Evolutionary conservation across 1,140 invertebrate genomes (phyloP).

Genomic region (Orchesella cincta): DNA sequence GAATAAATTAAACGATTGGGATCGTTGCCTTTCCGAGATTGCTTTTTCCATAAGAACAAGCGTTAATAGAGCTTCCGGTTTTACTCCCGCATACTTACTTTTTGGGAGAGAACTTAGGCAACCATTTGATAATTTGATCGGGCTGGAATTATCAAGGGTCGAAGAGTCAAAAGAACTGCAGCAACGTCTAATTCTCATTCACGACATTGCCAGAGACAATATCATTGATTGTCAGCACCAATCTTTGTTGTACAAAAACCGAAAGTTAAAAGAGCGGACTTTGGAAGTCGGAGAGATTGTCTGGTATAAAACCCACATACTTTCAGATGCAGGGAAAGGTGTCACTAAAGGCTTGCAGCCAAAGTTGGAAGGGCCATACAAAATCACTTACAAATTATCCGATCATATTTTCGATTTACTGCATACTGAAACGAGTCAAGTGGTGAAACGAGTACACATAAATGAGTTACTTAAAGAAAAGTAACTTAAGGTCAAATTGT

Average conservation of each 20-base stretch:
- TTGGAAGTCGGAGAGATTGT: conserved; percentile 9
- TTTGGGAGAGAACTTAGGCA: conserved; percentile 53
- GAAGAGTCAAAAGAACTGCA: conserved; percentile 8
- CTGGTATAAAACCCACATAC: not conserved
- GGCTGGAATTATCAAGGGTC: not conserved
- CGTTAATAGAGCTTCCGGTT: conserved; percentile 52
- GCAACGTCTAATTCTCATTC: not conserved
- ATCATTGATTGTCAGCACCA: not conserved
- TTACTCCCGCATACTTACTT: conserved; percentile 55
- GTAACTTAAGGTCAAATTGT: too few species aligned
- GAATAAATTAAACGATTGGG: conserved; percentile 50
- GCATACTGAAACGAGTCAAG: not conserved
- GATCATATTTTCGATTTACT: not conserved
- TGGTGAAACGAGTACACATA: not conserved
- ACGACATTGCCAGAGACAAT: conserved; percentile 2
- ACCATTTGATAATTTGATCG: conserved; percentile 36
- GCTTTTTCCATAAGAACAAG: conserved; percentile 57
- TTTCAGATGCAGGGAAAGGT: conserved; percentile 7
- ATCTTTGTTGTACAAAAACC: not conserved
- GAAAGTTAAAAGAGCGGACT: not conserved
- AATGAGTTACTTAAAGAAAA: not conserved
- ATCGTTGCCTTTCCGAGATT: conserved; percentile 53
- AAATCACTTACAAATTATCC: not conserved
- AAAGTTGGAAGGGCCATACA: conserved; percentile 9
- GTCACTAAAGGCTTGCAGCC: not conserved